Evolutionary conservation across 2,113 vertebrate species (phyloP), one percentile per base, ranked within the genome.

Genomic region (Cisticola juncidis): DNA sequence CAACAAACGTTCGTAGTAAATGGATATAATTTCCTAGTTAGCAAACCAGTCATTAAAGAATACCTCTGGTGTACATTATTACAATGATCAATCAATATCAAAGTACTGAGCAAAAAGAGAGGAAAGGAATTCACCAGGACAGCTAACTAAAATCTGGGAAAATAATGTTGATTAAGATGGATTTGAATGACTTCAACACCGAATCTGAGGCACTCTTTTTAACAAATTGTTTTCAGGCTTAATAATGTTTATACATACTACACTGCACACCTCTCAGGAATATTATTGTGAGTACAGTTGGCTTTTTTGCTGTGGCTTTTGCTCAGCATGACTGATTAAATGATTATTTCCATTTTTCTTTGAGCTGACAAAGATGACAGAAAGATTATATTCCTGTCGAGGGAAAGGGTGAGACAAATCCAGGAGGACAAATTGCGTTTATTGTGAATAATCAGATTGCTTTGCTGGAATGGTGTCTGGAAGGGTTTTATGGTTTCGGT

Each of bases 91-190:
- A 93, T 95, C 94, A 91, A 93, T 81, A 89, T 64, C 90, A 68
- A 79, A 94, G 95, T 82, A 86, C 73, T 14, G 83, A 81, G 95
- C 86, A 69, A 96, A 90, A 85, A 88, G 86, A 92, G 94, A 97
- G 94, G 96, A 94, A 97, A 97, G 96, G 90, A 97, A 95, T 95
- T 95, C 94, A 95, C 96, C 90, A 89, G 93, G 86, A 97, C 96
- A 95, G 96, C 95, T 96, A 95, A 94, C 97, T 95, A 96, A 97
- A 91, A 95, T 93, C 92, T 85, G 94, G 90, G 95, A 94, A 97
- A 96, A 96, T 87, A 94, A 97, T 95, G 94, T 96, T 97, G 96
- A 97, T 97, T 96, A 94, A 96, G 94, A 94, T 87, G 94, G 91
- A 92, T 92, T 94, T 96, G 86, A 96, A 95, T 95, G 96, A 76